phyloP scores from a whole-genome alignment of 92 coral and sea anemone genomes.

The Blastomussa wellsi region DNA sequence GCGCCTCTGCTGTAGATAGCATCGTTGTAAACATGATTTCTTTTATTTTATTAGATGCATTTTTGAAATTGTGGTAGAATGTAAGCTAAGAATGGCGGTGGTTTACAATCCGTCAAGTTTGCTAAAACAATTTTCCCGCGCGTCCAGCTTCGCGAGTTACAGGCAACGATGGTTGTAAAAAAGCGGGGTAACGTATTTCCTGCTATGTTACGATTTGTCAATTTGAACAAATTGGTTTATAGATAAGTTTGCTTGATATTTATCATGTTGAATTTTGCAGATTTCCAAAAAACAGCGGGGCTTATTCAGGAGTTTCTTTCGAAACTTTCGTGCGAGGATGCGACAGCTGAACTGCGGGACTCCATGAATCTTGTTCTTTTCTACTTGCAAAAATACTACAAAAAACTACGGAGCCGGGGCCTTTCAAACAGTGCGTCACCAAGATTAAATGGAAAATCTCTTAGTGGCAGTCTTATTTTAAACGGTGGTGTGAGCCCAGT shows the following conservation, averaged over 20 bases:
- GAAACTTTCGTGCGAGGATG: slow-evolving; percentile 78
- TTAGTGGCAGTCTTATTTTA: slow-evolving; percentile 69
- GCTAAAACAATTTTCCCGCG: slow-evolving; percentile 29
- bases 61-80: background rate
- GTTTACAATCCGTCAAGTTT: background rate
- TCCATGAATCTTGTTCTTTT: slow-evolving; percentile 82
- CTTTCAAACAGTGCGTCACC: slow-evolving; percentile 60
- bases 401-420: slow-evolving; percentile 72
- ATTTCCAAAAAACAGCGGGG: slow-evolving; percentile 86
- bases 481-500: slow-evolving; percentile 85
- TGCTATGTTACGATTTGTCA: background rate
- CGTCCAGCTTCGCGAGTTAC: background rate
- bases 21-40: background rate
- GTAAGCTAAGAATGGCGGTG: background rate
- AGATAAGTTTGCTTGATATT: slow-evolving; percentile 2
- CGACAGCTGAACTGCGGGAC: slow-evolving; percentile 90
- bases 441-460: slow-evolving; percentile 48
- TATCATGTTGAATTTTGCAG: slow-evolving; percentile 35
- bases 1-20: background rate
- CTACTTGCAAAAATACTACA: slow-evolving; percentile 85
- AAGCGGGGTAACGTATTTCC: slow-evolving; percentile 69
- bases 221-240: background rate
- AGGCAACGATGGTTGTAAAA: slow-evolving; percentile 73
- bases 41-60: background rate
- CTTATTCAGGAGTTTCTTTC: slow-evolving; percentile 79